phyloP scores from a whole-genome alignment of 1,140 invertebrate species.

The Cotesia glomerata region DNA sequence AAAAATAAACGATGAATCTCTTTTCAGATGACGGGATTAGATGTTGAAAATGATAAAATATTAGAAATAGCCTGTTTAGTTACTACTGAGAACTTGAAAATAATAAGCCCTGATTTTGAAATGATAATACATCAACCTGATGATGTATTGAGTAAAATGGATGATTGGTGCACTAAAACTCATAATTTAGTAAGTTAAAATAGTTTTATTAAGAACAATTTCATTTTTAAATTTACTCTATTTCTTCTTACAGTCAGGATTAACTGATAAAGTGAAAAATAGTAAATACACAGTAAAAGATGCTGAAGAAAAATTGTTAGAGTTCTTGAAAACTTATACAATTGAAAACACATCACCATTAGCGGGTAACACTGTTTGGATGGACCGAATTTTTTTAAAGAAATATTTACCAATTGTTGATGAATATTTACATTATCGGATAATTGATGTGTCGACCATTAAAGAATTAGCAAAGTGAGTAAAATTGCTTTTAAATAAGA shows the following conservation, averaged over 20 bases:
- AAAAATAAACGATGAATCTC: not conserved
- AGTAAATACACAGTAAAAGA: constrained; percentile 71
- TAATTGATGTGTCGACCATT: constrained; percentile 90
- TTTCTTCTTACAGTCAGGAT: constrained; percentile 71
- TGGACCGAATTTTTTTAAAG: constrained; percentile 80
- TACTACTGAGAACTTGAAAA: constrained; percentile 81
- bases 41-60: constrained; percentile 79
- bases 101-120: constrained; percentile 78
- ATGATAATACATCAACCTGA: constrained; percentile 84
- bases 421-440: constrained; percentile 88
- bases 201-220: not conserved
- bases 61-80: constrained; percentile 89
- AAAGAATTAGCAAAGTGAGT: constrained; percentile 79
- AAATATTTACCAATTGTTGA: constrained; percentile 79
- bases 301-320: constrained; percentile 76
- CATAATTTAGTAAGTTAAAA: constrained; percentile 72
- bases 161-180: constrained; percentile 79
- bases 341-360: constrained; percentile 71
- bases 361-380: constrained; percentile 89
- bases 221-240: not conserved
- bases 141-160: constrained; percentile 77
- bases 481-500: constrained; percentile 11
- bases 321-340: constrained; percentile 74
- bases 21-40: constrained; percentile 67
- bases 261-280: constrained; percentile 72